A percentile compares a stretch with the other conserved stretches of the same genome.
These are phyloP conservation scores for Gonioctena quinquepunctata DNA, from an alignment of 1,140 invertebrate genomes.

Conservation along the genomic window DNA sequence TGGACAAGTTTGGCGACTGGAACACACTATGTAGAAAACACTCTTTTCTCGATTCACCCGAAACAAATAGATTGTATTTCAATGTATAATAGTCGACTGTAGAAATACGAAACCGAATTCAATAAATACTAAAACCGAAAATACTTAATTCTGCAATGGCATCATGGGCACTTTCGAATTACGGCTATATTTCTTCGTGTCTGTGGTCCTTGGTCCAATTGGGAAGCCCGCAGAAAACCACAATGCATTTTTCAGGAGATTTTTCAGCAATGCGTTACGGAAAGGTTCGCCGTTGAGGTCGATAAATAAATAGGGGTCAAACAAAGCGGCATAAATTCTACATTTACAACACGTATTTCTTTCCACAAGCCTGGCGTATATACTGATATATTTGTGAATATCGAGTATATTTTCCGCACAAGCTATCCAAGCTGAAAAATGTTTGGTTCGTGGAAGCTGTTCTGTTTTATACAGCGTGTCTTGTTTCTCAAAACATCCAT, in stretches of 20 bases:
- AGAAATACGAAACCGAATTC: not conserved
- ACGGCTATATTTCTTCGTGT: not conserved
- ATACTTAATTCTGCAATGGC: not conserved
- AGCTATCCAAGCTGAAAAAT: no score
- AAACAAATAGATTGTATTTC: not conserved
- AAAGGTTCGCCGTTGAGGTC: not conserved
- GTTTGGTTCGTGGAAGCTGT: no score
- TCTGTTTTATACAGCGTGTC: no score
- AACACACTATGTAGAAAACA: no score
- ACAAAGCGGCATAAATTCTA: constrained; percentile 2
- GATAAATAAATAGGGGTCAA: not conserved
- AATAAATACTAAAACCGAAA: not conserved
- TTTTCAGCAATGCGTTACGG: not conserved
- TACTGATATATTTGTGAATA: not conserved
- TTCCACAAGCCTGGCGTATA: not conserved
- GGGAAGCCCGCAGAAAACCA: not conserved
- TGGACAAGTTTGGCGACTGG: no score
- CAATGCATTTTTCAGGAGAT: constrained; percentile 1
- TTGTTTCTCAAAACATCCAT: no score
- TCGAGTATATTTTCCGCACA: not conserved
- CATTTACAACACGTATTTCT: constrained; percentile 8
- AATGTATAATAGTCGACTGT: not conserved
- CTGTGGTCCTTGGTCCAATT: not conserved
- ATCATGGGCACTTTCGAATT: not conserved
- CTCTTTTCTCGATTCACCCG: not conserved